Percentiles rank a stretch among this genome's conserved stretches.
These are phyloP conservation scores for Hylia prasina DNA, from an alignment of 2,113 vertebrate genomes.

Conservation along the genomic window DNA sequence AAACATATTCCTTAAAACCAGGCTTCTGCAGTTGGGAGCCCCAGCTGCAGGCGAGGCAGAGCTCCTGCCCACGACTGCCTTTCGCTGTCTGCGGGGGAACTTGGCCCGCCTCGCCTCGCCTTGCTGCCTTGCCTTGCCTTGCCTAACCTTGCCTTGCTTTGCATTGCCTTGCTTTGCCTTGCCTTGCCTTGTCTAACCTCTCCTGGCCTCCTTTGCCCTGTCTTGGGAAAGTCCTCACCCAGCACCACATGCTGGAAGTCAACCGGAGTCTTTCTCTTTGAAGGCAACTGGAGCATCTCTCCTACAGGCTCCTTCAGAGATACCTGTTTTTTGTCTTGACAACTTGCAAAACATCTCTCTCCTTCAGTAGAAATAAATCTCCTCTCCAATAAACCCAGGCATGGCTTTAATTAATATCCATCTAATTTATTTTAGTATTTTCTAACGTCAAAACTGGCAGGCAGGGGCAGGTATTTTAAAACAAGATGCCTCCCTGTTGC, in stretches of 20 bases:
- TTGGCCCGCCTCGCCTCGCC: background rate
- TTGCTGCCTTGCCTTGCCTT: background rate
- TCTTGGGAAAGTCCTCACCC: background rate
- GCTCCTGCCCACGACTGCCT: conserved; percentile 57
- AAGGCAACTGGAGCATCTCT: background rate
- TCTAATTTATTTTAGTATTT: background rate
- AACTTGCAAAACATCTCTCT: background rate
- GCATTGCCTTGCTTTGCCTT: background rate
- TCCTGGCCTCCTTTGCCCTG: background rate
- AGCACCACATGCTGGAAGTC: background rate
- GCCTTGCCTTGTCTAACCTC: background rate
- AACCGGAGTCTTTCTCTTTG: background rate
- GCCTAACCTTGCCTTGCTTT: background rate
- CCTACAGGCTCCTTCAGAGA: background rate
- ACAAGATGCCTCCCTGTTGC: background rate
- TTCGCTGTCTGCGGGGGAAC: background rate
- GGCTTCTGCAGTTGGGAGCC: conserved; percentile 53
- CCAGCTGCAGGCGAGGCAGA: conserved; percentile 61
- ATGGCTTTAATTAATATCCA: background rate
- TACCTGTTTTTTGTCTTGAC: background rate
- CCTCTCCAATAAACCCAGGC: background rate
- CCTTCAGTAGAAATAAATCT: background rate
- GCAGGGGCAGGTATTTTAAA: background rate
- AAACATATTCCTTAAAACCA: conserved; percentile 66
- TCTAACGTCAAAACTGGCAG: background rate